Evolutionary conservation across 1,140 invertebrate species (phyloP).

Genomic region (Temnothorax curvispinosus): DNA sequence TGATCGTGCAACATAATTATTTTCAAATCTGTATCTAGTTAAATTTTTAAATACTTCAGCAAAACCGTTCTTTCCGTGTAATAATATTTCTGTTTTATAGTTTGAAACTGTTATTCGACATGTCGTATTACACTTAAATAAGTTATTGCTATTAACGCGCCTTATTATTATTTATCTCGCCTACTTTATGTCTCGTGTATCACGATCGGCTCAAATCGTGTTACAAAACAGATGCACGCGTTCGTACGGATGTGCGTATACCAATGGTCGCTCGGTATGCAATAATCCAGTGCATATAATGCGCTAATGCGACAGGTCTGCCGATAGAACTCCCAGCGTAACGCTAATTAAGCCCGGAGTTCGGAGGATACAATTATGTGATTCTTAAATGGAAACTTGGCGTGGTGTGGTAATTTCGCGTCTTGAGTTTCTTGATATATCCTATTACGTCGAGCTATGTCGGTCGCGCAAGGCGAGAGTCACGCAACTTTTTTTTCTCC

Average conservation of each 20-base stretch:
- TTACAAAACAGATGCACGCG: not conserved
- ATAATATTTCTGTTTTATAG: not conserved
- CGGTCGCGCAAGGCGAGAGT: conserved; percentile 38
- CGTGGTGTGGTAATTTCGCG: conserved; percentile 45
- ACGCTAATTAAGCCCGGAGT: conserved; percentile 33
- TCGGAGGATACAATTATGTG: conserved; percentile 41
- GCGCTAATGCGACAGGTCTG: conserved; percentile 38
- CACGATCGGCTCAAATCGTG: not conserved
- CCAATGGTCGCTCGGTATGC: not conserved
- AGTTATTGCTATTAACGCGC: not conserved
- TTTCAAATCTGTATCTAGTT: no score
- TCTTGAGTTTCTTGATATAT: conserved; percentile 41
- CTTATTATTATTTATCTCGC: not conserved
- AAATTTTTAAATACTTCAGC: no score
- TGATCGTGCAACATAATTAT: no score
- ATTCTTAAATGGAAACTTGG: conserved; percentile 54
- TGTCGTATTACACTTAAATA: not conserved
- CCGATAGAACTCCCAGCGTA: conserved; percentile 21
- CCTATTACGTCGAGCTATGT: conserved; percentile 55
- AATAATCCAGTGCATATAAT: conserved; percentile 36
- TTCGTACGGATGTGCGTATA: not conserved
- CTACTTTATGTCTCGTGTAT: not conserved
- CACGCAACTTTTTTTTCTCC: conserved; percentile 35
- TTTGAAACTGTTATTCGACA: not conserved
- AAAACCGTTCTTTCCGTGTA: no score